These are phyloP conservation scores for Metaphire vulgaris DNA, from an alignment of 1,140 invertebrate species.

Conservation along the genomic window DNA sequence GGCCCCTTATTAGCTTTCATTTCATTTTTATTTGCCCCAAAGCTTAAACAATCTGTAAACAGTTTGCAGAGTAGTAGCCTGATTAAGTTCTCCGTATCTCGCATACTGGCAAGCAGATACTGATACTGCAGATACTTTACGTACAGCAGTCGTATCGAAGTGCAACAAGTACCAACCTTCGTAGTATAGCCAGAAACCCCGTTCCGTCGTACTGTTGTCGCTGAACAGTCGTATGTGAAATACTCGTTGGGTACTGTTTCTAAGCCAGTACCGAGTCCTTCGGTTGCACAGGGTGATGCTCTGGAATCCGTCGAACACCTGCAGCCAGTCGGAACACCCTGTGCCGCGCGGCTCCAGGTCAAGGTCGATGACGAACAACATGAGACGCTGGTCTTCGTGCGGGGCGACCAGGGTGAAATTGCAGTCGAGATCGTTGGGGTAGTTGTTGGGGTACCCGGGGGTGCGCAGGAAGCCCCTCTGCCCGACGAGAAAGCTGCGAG, in stretches of 20 bases:
- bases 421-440: constrained; percentile 35
- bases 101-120: too few species aligned
- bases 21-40: too few species aligned
- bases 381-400: constrained; percentile 36
- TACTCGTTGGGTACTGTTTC: constrained; percentile 34
- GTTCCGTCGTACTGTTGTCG: constrained; percentile 31
- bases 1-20: too few species aligned
- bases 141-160: too few species aligned
- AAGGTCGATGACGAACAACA: constrained; percentile 42
- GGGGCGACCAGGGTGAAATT: constrained; percentile 34
- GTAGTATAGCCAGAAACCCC: constrained; percentile 49
- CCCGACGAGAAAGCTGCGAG: constrained; percentile 29
- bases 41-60: too few species aligned
- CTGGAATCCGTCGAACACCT: constrained; percentile 37
- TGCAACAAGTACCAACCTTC: too few species aligned
- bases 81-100: too few species aligned
- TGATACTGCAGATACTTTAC: too few species aligned
- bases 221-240: constrained; percentile 38
- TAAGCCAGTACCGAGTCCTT: constrained; percentile 37
- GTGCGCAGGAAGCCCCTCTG: constrained; percentile 43
- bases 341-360: constrained; percentile 38
- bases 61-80: too few species aligned
- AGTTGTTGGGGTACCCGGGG: constrained; percentile 44
- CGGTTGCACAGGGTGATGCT: constrained; percentile 42
- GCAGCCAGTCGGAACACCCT: constrained; percentile 42